A percentile compares a stretch with the other conserved stretches of the same genome.
Conservation (phyloP, 2,797 vertebrate species). For the Tolypeutes matacus region DNA sequence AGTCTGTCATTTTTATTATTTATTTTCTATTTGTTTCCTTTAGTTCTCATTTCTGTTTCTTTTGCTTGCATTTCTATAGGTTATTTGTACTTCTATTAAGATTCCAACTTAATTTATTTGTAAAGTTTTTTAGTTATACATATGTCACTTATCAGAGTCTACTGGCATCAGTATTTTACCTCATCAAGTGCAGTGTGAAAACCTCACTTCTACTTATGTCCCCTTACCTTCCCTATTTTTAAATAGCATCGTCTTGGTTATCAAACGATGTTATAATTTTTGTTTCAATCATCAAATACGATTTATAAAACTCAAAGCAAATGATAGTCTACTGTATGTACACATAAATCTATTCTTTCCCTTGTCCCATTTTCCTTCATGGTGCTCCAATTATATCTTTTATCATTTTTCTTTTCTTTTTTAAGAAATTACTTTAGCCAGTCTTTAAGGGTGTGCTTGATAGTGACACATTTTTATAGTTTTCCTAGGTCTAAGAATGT, state of each 20-base stretch:
- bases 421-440: neutral
- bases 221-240: neutral
- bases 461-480: neutral
- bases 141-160: neutral
- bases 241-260: neutral
- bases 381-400: neutral
- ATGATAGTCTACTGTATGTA: neutral
- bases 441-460: neutral
- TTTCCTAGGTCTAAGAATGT: neutral
- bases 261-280: neutral
- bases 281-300: neutral
- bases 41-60: neutral
- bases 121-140: neutral
- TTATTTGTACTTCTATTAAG: neutral
- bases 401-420: neutral
- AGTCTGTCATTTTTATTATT: neutral
- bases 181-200: neutral
- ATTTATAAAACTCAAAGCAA: neutral
- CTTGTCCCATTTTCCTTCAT: neutral
- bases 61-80: neutral
- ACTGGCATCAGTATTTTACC: neutral
- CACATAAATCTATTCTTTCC: neutral
- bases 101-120: neutral
- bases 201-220: neutral
- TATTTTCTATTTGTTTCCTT: neutral